These are phyloP conservation scores for Tipula unca DNA, from an alignment of 2,888 invertebrate species.

Conservation along the genomic window DNA sequence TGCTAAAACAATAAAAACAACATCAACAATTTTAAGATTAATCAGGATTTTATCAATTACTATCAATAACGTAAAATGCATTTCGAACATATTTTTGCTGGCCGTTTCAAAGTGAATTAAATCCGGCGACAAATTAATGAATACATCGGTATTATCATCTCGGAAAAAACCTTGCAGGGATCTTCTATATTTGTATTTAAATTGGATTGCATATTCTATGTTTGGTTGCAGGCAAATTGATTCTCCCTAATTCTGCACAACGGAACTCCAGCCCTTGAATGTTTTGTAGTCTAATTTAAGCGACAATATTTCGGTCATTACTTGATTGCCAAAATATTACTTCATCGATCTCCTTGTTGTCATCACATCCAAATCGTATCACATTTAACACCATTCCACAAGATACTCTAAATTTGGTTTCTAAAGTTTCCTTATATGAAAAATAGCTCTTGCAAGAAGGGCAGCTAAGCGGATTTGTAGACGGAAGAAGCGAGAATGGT, in stretches of 20 bases:
- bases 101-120: neutral
- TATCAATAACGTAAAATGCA: neutral
- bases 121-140: neutral
- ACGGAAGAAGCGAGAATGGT: no score
- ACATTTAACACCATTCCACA: no score
- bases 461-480: no score
- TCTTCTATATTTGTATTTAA: neutral
- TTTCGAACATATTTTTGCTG: neutral
- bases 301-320: neutral
- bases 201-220: neutral
- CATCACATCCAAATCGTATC: no score
- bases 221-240: neutral
- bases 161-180: neutral
- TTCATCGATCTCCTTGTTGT: no score
- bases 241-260: neutral
- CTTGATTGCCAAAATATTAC: neutral
- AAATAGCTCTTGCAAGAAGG: no score
- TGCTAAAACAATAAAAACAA: no score
- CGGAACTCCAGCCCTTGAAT: neutral
- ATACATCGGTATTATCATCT: neutral
- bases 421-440: no score
- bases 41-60: no score
- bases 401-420: no score
- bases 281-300: neutral
- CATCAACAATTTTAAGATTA: no score